Percentiles rank a stretch among this genome's conserved stretches.
Conservation (phyloP, 2,113 vertebrate species). For the Excalfactoria chinensis region DNA sequence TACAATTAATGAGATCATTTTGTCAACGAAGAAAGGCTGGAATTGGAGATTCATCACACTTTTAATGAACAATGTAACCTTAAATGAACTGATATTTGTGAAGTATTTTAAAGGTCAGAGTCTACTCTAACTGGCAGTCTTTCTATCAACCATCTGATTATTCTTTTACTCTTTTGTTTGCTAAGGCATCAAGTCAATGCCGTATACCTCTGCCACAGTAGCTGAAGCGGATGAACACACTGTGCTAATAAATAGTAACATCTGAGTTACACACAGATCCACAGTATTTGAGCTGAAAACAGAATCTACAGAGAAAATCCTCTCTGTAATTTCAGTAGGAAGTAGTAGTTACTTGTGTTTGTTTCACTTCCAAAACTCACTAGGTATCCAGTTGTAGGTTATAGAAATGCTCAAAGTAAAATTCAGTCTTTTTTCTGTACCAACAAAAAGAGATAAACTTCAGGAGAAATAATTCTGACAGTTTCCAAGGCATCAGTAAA, state of each 20-base stretch:
- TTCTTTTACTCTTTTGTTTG: slow-evolving; percentile 64
- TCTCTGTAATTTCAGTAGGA: background rate
- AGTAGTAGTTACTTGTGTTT: background rate
- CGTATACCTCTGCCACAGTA: background rate
- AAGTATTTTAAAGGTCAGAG: slow-evolving; percentile 52
- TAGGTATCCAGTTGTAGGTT: background rate
- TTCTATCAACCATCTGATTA: slow-evolving; percentile 56
- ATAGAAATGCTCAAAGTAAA: background rate
- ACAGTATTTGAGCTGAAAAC: background rate
- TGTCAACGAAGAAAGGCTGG: background rate
- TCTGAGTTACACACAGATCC: background rate
- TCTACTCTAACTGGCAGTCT: slow-evolving; percentile 25
- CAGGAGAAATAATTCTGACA: background rate
- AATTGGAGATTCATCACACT: background rate
- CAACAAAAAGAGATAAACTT: background rate
- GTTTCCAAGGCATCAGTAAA: background rate
- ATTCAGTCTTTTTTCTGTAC: background rate
- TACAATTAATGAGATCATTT: background rate
- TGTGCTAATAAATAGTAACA: slow-evolving; percentile 29
- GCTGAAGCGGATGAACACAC: slow-evolving; percentile 17
- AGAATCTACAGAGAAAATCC: background rate
- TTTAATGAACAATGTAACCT: background rate
- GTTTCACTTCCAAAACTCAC: background rate
- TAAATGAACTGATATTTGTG: slow-evolving; percentile 40
- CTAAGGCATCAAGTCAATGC: slow-evolving; percentile 30